Base-by-base conservation (phyloP, 1,140 invertebrate genomes). In the Thaumetopoea pityocampa region DNA sequence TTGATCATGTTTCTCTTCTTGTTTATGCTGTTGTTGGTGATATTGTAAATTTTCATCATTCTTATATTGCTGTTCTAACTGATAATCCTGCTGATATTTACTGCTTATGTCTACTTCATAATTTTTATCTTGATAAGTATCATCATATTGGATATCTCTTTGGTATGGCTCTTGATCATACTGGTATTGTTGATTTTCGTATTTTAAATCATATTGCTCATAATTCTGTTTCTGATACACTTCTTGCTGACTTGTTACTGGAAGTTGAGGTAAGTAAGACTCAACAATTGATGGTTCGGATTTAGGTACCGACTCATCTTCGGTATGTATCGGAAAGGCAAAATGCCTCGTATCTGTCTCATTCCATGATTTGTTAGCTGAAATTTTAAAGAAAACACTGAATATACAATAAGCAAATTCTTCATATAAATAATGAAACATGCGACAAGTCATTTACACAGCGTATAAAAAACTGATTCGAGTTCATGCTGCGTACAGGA, bases 321-420 rank as follows among this genome's bases (percentile, higher is more conserved):
- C 66, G 62, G 59, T 72, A 29, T 61, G 67, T 6, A 67, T 53
- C 26, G 68, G 59, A 50, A 76, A 83, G 12, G 64, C 70, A 52
- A 78, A 76, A 32, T 83, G 70, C 6, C 66, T 51, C 27, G 47
- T 65, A 23, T 81, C 77, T 7, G 66, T 67, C 47, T 83, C 77
- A 35, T 63, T 76, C 79, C 77, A 79, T 16, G 72, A 50, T 12
- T 79, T 83, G 66, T 83, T 76, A 60, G 74, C 79, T 83, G 79
- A 45, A 83, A 83, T 35, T 35, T 67, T 55, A 49, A 60, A 64
- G 8, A 67, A 63, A 51, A 47, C 51, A 59, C 63, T 64, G 43
- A 69, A 68, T 33, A 68, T 34, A 34, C 52, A 55, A 47, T 53
- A 57, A n/a, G 48, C 46, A 17, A 58, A 47, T 12, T 51, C 36